Percentiles rank a stretch among this genome's conserved stretches.
Evolutionary conservation across 1,140 invertebrate genomes (phyloP).

Genomic region (Tetranychus urticae): DNA sequence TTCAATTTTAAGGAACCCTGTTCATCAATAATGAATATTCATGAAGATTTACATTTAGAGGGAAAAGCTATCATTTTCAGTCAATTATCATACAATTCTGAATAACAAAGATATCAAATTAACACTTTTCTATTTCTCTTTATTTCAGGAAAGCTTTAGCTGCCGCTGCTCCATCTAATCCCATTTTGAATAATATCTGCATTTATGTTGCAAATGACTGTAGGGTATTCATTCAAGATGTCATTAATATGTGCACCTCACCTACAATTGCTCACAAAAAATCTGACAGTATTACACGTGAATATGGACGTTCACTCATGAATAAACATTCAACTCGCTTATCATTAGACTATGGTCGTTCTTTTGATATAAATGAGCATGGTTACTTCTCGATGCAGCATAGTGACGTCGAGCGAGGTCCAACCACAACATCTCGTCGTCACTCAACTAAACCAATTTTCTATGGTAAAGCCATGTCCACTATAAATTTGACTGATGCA

Average conservation of each 20-base stretch:
- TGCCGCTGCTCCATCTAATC: conserved; percentile 11
- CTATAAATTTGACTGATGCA: neutral
- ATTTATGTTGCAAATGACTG: conserved; percentile 74
- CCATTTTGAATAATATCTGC: conserved; percentile 33
- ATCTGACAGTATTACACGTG: neutral
- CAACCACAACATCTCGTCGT: neutral
- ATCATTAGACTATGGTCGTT: neutral
- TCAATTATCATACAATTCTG: no score
- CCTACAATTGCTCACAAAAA: neutral
- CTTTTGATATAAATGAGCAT: neutral
- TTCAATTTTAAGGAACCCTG: no score
- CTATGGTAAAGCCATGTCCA: neutral
- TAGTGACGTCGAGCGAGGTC: neutral
- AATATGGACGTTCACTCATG: neutral
- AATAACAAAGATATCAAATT: neutral
- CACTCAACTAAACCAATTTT: neutral
- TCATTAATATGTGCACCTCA: conserved; percentile 19
- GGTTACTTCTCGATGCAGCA: neutral
- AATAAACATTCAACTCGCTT: neutral
- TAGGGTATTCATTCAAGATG: conserved; percentile 30
- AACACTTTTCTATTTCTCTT: neutral
- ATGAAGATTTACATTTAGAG: no score
- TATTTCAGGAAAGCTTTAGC: neutral
- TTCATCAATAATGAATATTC: no score
- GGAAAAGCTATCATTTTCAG: no score